These are phyloP conservation scores for Xenopus petersii DNA, from an alignment of 2,797 vertebrate species.

Conservation along the genomic window DNA sequence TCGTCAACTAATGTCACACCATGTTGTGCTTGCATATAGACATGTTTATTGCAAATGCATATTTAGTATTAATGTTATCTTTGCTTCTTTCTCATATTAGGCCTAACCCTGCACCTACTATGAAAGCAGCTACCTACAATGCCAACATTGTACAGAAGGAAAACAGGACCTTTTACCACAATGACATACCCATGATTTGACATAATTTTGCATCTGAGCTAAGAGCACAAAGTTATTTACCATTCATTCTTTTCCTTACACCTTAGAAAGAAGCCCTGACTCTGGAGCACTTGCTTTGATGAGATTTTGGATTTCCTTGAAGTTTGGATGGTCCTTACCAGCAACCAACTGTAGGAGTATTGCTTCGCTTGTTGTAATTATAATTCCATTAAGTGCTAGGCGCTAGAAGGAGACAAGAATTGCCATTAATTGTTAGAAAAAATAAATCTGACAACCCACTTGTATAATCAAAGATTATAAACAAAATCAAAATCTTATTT, in stretches of 20 bases:
- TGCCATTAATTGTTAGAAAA: no score
- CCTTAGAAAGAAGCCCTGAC: constrained; percentile 83
- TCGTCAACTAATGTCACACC: no score
- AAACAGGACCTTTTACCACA: neutral
- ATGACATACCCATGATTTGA: neutral
- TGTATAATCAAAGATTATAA: no score
- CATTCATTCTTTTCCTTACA: constrained; percentile 57
- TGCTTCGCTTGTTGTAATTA: constrained; percentile 83
- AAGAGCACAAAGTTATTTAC: neutral
- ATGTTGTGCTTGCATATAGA: no score
- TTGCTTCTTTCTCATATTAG: no score
- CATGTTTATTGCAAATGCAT: no score
- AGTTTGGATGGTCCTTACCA: constrained; percentile 86
- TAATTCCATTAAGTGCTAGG: constrained; percentile 77
- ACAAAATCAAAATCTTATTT: no score
- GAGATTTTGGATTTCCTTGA: constrained; percentile 85
- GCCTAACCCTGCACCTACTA: no score
- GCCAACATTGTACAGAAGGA: neutral
- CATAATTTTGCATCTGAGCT: neutral
- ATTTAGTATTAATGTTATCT: no score
- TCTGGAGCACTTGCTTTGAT: constrained; percentile 87
- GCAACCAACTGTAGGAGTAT: constrained; percentile 80
- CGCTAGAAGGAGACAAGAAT: constrained; percentile 62
- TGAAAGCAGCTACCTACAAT: no score
- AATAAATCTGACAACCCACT: no score